These are phyloP conservation scores for Drosophila nannoptera DNA, from an alignment of 1,140 invertebrate species.

Conservation along the genomic window DNA sequence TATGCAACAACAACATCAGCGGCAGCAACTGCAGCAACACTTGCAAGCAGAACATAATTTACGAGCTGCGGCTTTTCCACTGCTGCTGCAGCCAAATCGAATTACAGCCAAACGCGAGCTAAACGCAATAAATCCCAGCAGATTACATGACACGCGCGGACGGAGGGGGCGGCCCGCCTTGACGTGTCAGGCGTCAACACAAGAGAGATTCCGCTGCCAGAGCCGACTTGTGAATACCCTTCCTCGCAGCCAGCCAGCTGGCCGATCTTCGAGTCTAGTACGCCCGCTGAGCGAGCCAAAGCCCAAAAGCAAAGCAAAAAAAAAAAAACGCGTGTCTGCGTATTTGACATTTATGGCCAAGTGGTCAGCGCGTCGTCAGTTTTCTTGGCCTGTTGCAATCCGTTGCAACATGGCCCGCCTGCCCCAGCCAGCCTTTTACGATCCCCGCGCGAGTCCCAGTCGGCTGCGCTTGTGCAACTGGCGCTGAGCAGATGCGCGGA, in stretches of 20 bases:
- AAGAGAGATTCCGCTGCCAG: not conserved
- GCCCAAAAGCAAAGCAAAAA: not conserved
- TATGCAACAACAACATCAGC: slow-evolving; percentile 48
- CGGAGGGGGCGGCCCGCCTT: slow-evolving; percentile 53
- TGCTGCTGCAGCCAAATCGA: slow-evolving; percentile 51
- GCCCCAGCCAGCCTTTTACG: slow-evolving; percentile 9
- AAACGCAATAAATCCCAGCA: slow-evolving; percentile 68
- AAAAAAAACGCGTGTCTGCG: slow-evolving; percentile 45
- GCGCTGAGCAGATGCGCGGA: slow-evolving; percentile 3
- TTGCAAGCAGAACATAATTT: slow-evolving; percentile 40
- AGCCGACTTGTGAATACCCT: not conserved
- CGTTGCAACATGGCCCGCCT: slow-evolving; percentile 14
- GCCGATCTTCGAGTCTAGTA: too few relatives aligned
- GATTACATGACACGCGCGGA: slow-evolving; percentile 57
- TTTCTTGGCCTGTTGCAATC: slow-evolving; percentile 14
- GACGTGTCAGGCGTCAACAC: slow-evolving; percentile 55
- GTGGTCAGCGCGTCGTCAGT: slow-evolving; percentile 25
- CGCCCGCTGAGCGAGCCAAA: slow-evolving; percentile 21
- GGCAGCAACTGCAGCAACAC: slow-evolving; percentile 11
- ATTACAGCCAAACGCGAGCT: slow-evolving; percentile 55
- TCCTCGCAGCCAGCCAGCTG: not conserved
- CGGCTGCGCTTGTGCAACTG: slow-evolving; percentile 5
- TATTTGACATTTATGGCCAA: slow-evolving; percentile 60
- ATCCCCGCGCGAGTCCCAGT: slow-evolving; percentile 5
- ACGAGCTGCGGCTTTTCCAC: slow-evolving; percentile 30